These are phyloP conservation scores for Aradophagus sp. DNA, from an alignment of 1,140 invertebrate genomes.

Conservation along the genomic window DNA sequence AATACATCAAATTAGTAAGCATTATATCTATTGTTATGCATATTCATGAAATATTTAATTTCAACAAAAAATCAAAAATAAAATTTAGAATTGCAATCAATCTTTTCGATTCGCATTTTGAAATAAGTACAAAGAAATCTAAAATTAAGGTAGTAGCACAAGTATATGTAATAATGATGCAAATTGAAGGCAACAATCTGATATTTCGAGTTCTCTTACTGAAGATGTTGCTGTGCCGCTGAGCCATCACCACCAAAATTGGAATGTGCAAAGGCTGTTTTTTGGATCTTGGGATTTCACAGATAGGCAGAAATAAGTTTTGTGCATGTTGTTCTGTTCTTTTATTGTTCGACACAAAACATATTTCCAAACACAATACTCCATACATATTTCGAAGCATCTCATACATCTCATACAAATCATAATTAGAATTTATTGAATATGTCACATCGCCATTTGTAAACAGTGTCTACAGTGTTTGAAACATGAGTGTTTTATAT, in stretches of 20 bases:
- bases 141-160: too few relatives aligned
- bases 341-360: constrained; percentile 38
- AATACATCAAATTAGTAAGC: too few relatives aligned
- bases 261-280: constrained; percentile 53
- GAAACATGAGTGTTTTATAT: too few relatives aligned
- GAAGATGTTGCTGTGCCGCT: constrained; percentile 48
- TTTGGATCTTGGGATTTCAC: constrained; percentile 40
- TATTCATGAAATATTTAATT: too few relatives aligned
- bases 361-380: constrained; percentile 19
- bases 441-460: constrained; percentile 3
- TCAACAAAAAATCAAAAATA: too few relatives aligned
- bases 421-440: constrained; percentile 5
- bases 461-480: constrained; percentile 1
- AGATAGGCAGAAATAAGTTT: too few relatives aligned
- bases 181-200: not conserved
- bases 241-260: constrained; percentile 70
- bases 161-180: too few relatives aligned
- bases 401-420: not conserved
- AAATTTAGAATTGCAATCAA: too few relatives aligned
- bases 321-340: constrained; percentile 49
- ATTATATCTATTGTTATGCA: too few relatives aligned
- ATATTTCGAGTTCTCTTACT: constrained; percentile 10
- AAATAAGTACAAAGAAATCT: too few relatives aligned
- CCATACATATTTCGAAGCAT: constrained; percentile 10
- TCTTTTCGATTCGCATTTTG: too few relatives aligned